Evolutionary conservation across 2,888 invertebrate species (phyloP), one percentile per base, ranked within the genome.

Genomic region (Mallateleia sp.): DNA sequence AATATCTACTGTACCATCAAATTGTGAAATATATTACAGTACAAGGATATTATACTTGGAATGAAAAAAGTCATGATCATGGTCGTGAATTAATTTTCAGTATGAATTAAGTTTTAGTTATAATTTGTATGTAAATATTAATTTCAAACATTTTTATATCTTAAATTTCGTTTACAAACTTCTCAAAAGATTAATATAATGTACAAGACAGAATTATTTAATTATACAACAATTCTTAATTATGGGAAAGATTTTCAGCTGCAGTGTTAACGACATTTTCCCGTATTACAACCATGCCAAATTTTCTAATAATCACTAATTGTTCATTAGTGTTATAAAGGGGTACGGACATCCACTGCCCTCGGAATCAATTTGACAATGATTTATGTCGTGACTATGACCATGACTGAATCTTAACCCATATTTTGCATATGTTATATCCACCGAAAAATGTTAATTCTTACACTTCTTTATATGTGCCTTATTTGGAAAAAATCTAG

Each of bases 281-380:
- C 28, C 28, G 28, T 8, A 28, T 4, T 28, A 8, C 28, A 28
- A 28, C 28, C 28, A 28, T 58, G 58, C 20, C 34, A 20, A 58
- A 58, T 58, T 58, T 58, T 58, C 32, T 32, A 18, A 58, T 34
- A 32, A 14, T 15, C 9, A 3, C 28, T 62, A 62, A 62, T 62
- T 38, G 38, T 14, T 62, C 38, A 62, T 62, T 42, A 42, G 22
- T 42, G 5, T 20, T 5, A 22, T 22, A 62, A 11, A 15, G 42
- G 60, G 24, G 4, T 54, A 20, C 18, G 20, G n/a, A n/a, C 25
- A 8, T 64, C 28, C 28, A 32, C 28, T 66, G 50, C 28, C 24
- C 32, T 66, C 32, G 50, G 28, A 66, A 50, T 20, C 32, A 50
- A 66, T 32, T 66, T 50, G 28, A 32, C 32, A 47, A 11, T 66